Evolutionary conservation across 2,888 invertebrate genomes (phyloP).

Genomic region (Dolichopus griseipennis): DNA sequence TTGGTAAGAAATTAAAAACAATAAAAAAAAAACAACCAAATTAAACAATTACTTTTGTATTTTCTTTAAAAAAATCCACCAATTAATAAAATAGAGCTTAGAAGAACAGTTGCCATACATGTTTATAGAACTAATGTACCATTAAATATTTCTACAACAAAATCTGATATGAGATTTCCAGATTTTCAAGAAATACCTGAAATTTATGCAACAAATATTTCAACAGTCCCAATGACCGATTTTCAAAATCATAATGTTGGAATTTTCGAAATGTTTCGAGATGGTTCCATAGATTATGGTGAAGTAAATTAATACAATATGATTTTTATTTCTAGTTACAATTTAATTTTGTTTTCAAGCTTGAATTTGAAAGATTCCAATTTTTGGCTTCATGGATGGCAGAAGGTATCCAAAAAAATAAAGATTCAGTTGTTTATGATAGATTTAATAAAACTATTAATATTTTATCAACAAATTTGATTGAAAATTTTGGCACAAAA

Average conservation of each 20-base stretch:
- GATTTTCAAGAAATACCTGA: conserved; percentile 46
- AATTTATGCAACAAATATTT: conserved; percentile 46
- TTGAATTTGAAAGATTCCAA: conserved; percentile 14
- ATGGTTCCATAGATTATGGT: conserved; percentile 39
- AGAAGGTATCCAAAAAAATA: conserved; percentile 47
- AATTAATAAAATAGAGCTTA: no score
- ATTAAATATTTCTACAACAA: conserved; percentile 49
- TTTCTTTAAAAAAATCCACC: conserved; percentile 26
- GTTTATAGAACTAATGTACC: conserved; percentile 50
- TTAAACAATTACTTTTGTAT: no score
- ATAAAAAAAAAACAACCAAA: no score
- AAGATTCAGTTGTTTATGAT: conserved; percentile 46
- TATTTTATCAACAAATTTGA: conserved; percentile 20
- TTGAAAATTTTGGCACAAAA: not conserved
- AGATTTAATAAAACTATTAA: conserved; percentile 52
- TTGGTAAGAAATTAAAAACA: conserved; percentile 12
- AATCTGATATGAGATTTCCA: conserved; percentile 49
- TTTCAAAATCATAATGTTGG: conserved; percentile 50
- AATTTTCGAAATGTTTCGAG: conserved; percentile 51
- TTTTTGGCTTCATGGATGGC: conserved; percentile 42
- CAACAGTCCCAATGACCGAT: conserved; percentile 53
- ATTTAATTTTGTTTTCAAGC: conserved; percentile 15
- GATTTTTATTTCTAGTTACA: not conserved
- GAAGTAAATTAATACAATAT: conserved; percentile 29
- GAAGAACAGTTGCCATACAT: conserved; percentile 49